Evolutionary conservation across 2,888 invertebrate genomes (phyloP), one percentile per base, ranked within the genome.

Genomic region (Gerris lacustris): DNA sequence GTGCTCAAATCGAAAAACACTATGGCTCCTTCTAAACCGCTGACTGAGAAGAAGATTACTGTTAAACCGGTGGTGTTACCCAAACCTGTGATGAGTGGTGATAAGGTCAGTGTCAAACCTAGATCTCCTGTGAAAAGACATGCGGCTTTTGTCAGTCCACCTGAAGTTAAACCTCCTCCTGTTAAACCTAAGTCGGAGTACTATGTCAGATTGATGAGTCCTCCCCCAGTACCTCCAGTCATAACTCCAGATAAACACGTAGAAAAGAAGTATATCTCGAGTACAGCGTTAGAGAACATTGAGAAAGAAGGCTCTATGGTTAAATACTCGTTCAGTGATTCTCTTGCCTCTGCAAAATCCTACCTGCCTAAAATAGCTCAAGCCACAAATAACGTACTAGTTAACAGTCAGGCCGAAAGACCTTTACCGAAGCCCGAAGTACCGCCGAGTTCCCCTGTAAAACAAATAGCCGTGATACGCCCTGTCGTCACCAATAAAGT

Each of bases 271-370:
- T 72, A 69, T 43, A 71, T 74, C 45, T 73, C 73, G 5, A 70
- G 73, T 67, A 69, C 66, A n/a, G 86, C 88, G 9, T 80, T 87
- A 69, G 87, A 87, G 78, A 85, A 87, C 76, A 88, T 89, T 77
- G 84, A 87, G 47, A 86, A 86, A 79, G 88, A 87, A 71, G 87
- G 88, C n/a, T 84, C 83, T 70, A 85, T 86, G 18, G 83, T 87
- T 76, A 85, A 87, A 73, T 89, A 85, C 78, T 82, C 83, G 63
- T 74, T 75, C 70, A 72, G 66, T 31, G 70, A 72, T 45, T 67
- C 64, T 45, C 71, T 69, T 43, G 69, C 69, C 6, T 70, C 74
- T 69, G 69, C 72, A 63, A 76, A 76, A 72, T 72, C 75, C 47
- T 74, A 76, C 70, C 75, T 77, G n/a, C 71, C 72, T 11, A 68